Evolutionary conservation across 1,140 invertebrate species (phyloP), one percentile per base, ranked within the genome.

Genomic region (Pseudomyrmex pallidus): DNA sequence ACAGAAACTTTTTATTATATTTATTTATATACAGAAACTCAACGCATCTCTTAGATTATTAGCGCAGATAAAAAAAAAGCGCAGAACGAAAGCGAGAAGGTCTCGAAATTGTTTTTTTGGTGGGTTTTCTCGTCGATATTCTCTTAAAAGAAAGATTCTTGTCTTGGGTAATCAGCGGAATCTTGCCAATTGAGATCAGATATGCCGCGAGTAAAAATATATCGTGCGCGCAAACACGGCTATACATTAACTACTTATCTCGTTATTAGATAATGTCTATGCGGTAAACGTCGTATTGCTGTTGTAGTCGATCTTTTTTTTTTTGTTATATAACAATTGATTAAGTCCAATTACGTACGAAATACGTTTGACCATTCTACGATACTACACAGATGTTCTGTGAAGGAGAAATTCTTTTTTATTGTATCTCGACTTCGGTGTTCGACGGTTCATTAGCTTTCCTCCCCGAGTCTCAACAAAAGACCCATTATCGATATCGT

Each of bases 401-500:
- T 52, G 25, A 66, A 15, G 9, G 44, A 22, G 52, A 12, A 20
- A 52, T 54, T 7, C 2, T n/a, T 35, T 57, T 68, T 56, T 7
- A n/a, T 64, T 64, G 20, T 54, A 9, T 64, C 20, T 57, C 66
- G 61, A 56, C 64, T 59, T 59, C 59, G 17, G 59, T 74, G 25
- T 77, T 17, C n/a, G 64, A 54, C 35, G 56, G 56, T 83, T 17
- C 35, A 15, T 22, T 12, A 46, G 54, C 48, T 74, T 70, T 74
- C 56, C 56, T 54, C 61, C 44, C 67, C 78, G 35, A 35, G 5
- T 35, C 35, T 87, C 86, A 90, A 91, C 87, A 90, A 89, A 91
- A 85, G 83, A 89, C 87, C 90, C 90, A 91, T 92, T 13, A 91
- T 91, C 90, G 87, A 85, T 85, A 76, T 74, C 73, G 66, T 84